Evolutionary conservation across 30 jellyfish, hydroid and myxozoan species (phyloP).

Genomic region (Cassiopea xamachana): DNA sequence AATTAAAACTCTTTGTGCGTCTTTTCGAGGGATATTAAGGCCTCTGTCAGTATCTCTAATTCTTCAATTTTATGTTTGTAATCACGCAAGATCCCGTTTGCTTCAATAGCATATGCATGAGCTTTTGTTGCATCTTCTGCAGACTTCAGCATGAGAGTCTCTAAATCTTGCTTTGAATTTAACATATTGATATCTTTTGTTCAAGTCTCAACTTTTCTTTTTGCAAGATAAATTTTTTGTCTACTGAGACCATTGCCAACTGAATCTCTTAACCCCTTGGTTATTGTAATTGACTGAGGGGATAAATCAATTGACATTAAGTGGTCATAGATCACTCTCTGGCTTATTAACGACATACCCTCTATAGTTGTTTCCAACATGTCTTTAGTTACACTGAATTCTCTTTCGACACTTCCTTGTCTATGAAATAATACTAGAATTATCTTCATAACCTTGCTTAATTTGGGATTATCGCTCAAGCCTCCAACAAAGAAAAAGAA

Average conservation of each 20-base stretch:
- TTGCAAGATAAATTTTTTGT: neutral
- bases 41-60: neutral
- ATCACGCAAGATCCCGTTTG: neutral
- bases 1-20: neutral
- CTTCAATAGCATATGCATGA: neutral
- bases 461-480: neutral
- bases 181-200: neutral
- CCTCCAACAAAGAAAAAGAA: neutral
- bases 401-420: neutral
- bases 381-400: neutral
- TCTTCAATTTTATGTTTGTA: neutral
- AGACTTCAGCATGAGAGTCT: neutral
- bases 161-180: neutral
- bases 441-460: neutral
- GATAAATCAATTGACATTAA: neutral
- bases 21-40: neutral
- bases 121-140: neutral
- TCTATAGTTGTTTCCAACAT: neutral
- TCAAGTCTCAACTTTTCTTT: neutral
- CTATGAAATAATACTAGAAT: neutral
- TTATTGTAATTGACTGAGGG: neutral
- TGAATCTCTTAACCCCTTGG: neutral
- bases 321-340: neutral
- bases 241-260: neutral
- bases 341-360: neutral